phyloP scores from a whole-genome alignment of 2,888 invertebrate genomes.

The Bugula neritina region DNA sequence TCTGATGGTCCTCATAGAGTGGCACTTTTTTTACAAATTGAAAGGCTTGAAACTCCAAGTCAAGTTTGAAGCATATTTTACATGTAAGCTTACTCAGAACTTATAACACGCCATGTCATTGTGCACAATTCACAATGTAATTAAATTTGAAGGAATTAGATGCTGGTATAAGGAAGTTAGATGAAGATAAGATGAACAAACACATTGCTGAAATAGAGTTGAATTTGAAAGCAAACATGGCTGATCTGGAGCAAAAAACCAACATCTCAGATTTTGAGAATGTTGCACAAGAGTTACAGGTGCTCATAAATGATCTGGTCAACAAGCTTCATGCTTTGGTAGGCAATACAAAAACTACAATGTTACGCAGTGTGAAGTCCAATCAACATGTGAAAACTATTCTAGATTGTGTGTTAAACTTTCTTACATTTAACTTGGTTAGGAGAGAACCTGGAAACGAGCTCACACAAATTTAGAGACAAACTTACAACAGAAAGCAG shows the following conservation, averaged over 20 bases:
- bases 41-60: no score
- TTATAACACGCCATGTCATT: no score
- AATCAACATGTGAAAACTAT: no score
- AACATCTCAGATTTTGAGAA: not conserved
- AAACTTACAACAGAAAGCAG: not conserved
- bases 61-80: no score
- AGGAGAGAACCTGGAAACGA: slow-evolving; percentile 10
- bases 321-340: not conserved
- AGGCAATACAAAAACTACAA: no score
- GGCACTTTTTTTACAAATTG: no score
- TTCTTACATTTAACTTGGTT: not conserved
- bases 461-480: slow-evolving; percentile 1
- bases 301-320: slow-evolving; percentile 8
- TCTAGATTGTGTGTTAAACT: not conserved
- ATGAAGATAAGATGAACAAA: not conserved
- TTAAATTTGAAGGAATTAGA: not conserved
- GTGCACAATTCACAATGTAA: no score
- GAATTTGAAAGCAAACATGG: not conserved
- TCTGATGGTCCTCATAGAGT: no score
- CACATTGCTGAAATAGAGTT: not conserved
- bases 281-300: not conserved
- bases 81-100: no score
- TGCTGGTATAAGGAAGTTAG: not conserved
- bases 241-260: not conserved
- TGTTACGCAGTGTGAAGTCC: no score